Conservation (phyloP, 2,888 invertebrate species). For the Andrena praecox region DNA sequence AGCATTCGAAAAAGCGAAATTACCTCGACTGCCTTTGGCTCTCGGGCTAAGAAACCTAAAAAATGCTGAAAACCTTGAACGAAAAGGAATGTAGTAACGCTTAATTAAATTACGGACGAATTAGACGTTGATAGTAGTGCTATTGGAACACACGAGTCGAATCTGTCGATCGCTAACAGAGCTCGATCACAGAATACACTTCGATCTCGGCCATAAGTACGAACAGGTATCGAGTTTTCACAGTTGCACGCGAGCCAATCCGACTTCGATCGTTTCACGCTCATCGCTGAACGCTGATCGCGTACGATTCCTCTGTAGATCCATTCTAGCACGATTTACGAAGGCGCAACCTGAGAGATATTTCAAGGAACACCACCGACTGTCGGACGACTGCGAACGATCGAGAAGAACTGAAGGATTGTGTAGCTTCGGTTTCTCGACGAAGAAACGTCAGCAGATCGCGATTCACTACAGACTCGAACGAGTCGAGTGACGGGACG, state of each 20-base stretch:
- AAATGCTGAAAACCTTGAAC: conserved; percentile 57
- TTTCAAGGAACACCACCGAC: background rate
- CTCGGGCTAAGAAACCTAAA: conserved; percentile 43
- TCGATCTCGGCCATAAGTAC: conserved; percentile 53
- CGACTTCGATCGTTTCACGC: conserved; percentile 59
- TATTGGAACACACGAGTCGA: conserved; percentile 13
- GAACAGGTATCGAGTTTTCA: conserved; percentile 57
- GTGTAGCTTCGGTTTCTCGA: conserved; percentile 32
- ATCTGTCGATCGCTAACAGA: conserved; percentile 31
- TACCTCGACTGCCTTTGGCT: conserved; percentile 51
- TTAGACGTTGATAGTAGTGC: background rate
- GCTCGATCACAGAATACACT: conserved; percentile 30
- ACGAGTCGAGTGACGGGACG: conserved; percentile 80
- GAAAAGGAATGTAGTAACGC: conserved; percentile 15
- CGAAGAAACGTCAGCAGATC: conserved; percentile 81
- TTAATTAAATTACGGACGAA: conserved; percentile 14
- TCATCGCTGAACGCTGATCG: conserved; percentile 62
- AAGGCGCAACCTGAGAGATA: background rate
- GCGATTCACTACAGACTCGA: conserved; percentile 79
- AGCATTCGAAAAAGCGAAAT: conserved; percentile 20
- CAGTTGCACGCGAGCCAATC: conserved; percentile 61
- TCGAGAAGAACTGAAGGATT: conserved; percentile 35
- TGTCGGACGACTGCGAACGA: conserved; percentile 21
- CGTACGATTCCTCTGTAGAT: conserved; percentile 59
- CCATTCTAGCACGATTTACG: conserved; percentile 37